Evolutionary conservation across 2,797 vertebrate species (phyloP).

Genomic region (Phaenicophaeus curvirostris): DNA sequence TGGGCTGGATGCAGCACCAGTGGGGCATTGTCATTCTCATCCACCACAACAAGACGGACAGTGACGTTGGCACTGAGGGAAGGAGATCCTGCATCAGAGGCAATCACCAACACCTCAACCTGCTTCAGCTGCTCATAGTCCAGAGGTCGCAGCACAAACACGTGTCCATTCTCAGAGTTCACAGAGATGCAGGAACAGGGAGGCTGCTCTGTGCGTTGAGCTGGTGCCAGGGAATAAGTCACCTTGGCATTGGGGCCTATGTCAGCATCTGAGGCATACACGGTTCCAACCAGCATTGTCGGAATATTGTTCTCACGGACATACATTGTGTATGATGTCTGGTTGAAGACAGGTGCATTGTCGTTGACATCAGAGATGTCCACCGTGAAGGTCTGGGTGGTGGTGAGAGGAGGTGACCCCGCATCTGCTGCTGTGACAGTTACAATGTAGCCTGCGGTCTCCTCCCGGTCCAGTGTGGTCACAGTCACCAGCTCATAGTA

Average conservation of each 20-base stretch:
- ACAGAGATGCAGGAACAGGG: slow-evolving; percentile 78
- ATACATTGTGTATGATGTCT: slow-evolving; percentile 69
- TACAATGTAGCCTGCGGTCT: neutral
- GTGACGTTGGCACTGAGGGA: slow-evolving; percentile 67
- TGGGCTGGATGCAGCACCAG: slow-evolving; percentile 69
- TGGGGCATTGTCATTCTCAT: slow-evolving; percentile 76
- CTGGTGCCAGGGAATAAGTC: slow-evolving; percentile 62
- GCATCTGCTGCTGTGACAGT: slow-evolving; percentile 19
- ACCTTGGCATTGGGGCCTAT: slow-evolving; percentile 68
- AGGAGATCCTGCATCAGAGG: slow-evolving; percentile 77
- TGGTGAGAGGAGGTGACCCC: slow-evolving; percentile 63
- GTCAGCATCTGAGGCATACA: slow-evolving; percentile 56
- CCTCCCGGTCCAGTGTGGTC: slow-evolving; percentile 65
- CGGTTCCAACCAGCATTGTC: neutral
- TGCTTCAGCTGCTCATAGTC: slow-evolving; percentile 78
- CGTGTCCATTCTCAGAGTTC: slow-evolving; percentile 76
- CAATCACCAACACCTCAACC: slow-evolving; percentile 65
- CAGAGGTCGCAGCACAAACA: slow-evolving; percentile 76
- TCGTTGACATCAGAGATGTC: slow-evolving; percentile 79
- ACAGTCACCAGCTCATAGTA: no score
- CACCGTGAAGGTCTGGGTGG: slow-evolving; percentile 68
- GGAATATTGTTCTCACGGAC: slow-evolving; percentile 74
- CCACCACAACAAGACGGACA: slow-evolving; percentile 62
- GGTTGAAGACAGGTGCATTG: slow-evolving; percentile 76
- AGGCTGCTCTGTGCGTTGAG: slow-evolving; percentile 56